These are phyloP conservation scores for Noctilio leporinus DNA, from an alignment of 2,113 vertebrate species.

Conservation along the genomic window DNA sequence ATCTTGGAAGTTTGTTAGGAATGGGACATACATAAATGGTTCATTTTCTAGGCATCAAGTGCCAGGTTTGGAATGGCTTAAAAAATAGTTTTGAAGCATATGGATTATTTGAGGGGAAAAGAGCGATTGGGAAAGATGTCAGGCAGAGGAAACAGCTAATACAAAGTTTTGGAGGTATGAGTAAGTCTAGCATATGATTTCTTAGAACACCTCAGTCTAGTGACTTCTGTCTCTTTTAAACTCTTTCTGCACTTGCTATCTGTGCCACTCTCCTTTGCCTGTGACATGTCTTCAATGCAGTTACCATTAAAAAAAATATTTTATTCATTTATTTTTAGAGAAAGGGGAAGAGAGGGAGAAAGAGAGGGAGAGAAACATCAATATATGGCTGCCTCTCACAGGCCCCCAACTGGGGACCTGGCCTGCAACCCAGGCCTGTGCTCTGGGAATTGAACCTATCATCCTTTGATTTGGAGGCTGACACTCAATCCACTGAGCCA, in stretches of 20 bases:
- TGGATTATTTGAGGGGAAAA: background rate
- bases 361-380: too few relatives aligned
- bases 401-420: too few relatives aligned
- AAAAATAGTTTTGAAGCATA: background rate
- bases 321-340: too few relatives aligned
- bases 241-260: background rate
- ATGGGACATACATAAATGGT: background rate
- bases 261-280: background rate
- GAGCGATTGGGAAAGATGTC: background rate
- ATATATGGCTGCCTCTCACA: too few relatives aligned
- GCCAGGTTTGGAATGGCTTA: background rate
- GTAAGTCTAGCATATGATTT: background rate
- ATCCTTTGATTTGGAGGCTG: too few relatives aligned
- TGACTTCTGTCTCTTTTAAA: background rate
- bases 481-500: too few relatives aligned
- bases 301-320: too few relatives aligned
- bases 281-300: background rate
- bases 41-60: background rate
- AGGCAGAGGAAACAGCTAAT: background rate
- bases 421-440: too few relatives aligned
- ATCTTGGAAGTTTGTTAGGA: constrained; percentile 6
- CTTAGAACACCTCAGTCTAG: background rate
- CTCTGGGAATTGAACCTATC: too few relatives aligned
- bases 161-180: background rate
- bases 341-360: too few relatives aligned